Evolutionary conservation across 1,140 invertebrate genomes (phyloP), one percentile per base, ranked within the genome.

Genomic region (Pemphigus obesinymphae): DNA sequence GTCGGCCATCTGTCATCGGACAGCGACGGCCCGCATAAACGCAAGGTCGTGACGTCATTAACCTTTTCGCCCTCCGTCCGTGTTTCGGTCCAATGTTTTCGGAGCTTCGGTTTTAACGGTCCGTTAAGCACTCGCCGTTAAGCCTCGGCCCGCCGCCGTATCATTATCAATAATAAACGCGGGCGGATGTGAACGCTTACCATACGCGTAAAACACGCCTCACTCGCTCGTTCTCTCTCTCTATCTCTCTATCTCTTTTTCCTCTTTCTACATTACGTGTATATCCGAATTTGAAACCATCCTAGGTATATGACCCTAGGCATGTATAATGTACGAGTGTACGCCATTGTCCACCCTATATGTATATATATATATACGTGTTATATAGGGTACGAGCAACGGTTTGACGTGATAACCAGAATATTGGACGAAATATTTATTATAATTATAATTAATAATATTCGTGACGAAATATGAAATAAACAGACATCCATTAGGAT

Each of bases 81-180:
- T 76, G 73, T 76, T 76, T 55, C n/a, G 73, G 73, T 31, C 37
- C 50, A 78, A 31, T 50, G 73, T 78, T 55, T 58, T 78, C 13
- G 50, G 73, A 58, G 50, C 53, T 78, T 78, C 48, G 73, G 73
- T 78, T 58, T 78, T 78, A 58, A 78, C 73, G 73, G 73, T 78
- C 53, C 73, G 73, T 78, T 78, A 78, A 55, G 31, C 73, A 53
- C 20, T 78, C n/a, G 29, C 50, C 50, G 73, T 78, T 78, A 58
- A 78, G 73, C 48, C 43, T 29, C 43, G 40, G n/a, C 20, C 45
- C 68, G 23, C 23, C 55, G 15, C 68, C 68, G 40, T 48, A 37
- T 50, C 70, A 23, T 73, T 73, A 50, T 73, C 70, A 37, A 73
- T 73, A 73, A 50, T 73, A 73, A 73, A 73, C 70, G 26, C 43